Evolutionary conservation across 2,888 invertebrate species (phyloP).

Genomic region (Diaperis boleti): DNA sequence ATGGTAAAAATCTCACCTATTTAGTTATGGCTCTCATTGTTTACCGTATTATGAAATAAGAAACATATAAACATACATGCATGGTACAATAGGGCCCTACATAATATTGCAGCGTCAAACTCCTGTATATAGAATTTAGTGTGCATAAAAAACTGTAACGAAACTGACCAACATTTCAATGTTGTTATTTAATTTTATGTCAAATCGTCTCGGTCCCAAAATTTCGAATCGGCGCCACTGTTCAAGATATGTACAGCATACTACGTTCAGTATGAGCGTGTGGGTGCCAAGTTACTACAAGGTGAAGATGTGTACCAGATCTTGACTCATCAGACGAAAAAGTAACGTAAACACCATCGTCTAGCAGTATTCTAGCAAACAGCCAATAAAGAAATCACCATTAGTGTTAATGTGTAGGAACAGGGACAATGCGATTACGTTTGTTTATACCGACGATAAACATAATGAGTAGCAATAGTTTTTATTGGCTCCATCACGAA

Average conservation of each 20-base stretch:
- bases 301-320: neutral
- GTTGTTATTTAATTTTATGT: too few species aligned
- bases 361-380: conserved; percentile 12
- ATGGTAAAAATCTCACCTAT: too few species aligned
- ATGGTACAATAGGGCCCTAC: too few species aligned
- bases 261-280: conserved; percentile 11
- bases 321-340: conserved; percentile 8
- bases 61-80: too few species aligned
- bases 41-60: too few species aligned
- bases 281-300: conserved; percentile 14
- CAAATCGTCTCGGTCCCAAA: too few species aligned
- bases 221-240: too few species aligned
- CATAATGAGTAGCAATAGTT: conserved; percentile 17
- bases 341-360: conserved; percentile 21
- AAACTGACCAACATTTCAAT: too few species aligned
- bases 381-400: conserved; percentile 26
- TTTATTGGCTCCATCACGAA: conserved; percentile 14
- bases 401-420: conserved; percentile 25
- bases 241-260: conserved; percentile 7
- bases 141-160: too few species aligned
- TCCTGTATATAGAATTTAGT: too few species aligned
- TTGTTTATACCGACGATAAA: conserved; percentile 19
- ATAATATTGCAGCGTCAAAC: too few species aligned
- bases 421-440: conserved; percentile 10
- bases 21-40: too few species aligned